phyloP scores from a whole-genome alignment of 2,888 invertebrate species.

The Torymus auratus region DNA sequence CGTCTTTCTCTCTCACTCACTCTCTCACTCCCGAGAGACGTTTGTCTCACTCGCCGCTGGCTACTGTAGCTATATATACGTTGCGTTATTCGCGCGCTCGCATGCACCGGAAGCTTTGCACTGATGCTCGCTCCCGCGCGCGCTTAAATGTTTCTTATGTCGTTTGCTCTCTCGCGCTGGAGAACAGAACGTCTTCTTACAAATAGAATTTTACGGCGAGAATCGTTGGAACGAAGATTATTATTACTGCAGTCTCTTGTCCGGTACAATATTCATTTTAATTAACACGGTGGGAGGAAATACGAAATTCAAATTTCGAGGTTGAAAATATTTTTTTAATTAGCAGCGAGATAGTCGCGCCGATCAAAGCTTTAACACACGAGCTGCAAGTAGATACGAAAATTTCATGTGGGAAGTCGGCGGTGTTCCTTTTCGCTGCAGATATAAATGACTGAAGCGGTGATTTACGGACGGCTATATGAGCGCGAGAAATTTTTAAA shows the following conservation, averaged over 20 bases:
- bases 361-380: conserved; percentile 6
- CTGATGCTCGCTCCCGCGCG: conserved; percentile 7
- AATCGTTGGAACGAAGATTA: no score
- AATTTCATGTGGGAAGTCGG: conserved; percentile 38
- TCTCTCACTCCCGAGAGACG: conserved; percentile 21
- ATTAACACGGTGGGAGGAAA: no score
- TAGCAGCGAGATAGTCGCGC: background rate
- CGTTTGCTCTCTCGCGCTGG: no score
- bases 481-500: conserved; percentile 43
- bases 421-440: background rate
- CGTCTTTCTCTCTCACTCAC: conserved; percentile 58
- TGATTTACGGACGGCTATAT: conserved; percentile 39
- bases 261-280: no score
- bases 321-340: conserved; percentile 7
- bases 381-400: conserved; percentile 16
- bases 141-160: conserved; percentile 7
- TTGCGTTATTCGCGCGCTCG: conserved; percentile 2
- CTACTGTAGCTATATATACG: conserved; percentile 4
- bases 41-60: conserved; percentile 37
- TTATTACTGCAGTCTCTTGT: no score
- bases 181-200: no score
- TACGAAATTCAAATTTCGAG: no score
- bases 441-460: conserved; percentile 13
- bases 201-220: no score
- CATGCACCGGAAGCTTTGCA: conserved; percentile 47